These are phyloP conservation scores for Serripes groenlandicus DNA, from an alignment of 2,888 invertebrate species.

Conservation along the genomic window DNA sequence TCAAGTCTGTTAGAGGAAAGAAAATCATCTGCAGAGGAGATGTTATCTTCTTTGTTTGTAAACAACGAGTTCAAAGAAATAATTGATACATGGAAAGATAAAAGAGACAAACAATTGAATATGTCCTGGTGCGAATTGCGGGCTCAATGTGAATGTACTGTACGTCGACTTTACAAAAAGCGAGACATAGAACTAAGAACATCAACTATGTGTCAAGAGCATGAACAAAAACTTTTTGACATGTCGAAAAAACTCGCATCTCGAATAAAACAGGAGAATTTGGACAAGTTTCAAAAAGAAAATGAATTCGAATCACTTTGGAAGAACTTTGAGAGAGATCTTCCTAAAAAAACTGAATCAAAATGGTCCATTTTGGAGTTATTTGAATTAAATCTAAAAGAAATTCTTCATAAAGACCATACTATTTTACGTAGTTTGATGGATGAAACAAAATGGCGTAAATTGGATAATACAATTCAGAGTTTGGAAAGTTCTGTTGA, in stretches of 20 bases:
- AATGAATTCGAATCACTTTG: background rate
- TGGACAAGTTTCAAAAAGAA: background rate
- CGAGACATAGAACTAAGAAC: background rate
- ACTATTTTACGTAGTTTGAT: background rate
- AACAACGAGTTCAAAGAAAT: background rate
- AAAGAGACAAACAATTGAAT: background rate
- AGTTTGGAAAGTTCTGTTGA: background rate
- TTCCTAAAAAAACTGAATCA: background rate
- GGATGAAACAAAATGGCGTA: background rate
- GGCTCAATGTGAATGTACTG: background rate
- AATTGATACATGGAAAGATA: background rate
- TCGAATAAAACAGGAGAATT: background rate
- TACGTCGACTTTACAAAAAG: background rate
- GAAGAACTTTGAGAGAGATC: background rate
- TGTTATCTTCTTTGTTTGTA: background rate
- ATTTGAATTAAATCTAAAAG: background rate
- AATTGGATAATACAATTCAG: background rate
- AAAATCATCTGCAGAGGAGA: background rate
- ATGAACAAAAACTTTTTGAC: background rate
- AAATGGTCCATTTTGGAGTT: background rate
- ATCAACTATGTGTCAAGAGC: background rate
- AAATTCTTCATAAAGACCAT: background rate
- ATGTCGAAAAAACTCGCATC: background rate
- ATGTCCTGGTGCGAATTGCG: background rate
- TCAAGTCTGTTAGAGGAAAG: no score